These are phyloP conservation scores for Melinaea marsaeus DNA, from an alignment of 2,888 invertebrate species.

Conservation along the genomic window DNA sequence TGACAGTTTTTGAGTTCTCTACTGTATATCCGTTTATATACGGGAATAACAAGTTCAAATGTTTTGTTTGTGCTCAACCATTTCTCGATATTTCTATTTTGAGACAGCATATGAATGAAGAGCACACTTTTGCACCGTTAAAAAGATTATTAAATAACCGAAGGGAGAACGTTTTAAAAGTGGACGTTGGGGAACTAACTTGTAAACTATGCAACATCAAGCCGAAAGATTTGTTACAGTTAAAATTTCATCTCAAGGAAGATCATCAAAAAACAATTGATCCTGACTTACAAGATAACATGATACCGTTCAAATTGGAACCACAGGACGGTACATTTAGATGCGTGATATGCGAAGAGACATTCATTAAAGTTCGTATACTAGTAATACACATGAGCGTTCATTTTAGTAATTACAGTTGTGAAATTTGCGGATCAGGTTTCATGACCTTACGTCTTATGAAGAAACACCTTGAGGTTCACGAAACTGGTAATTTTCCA, in stretches of 20 bases:
- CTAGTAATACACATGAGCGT: constrained; percentile 72
- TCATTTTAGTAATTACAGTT: constrained; percentile 71
- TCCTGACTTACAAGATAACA: constrained; percentile 62
- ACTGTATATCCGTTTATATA: constrained; percentile 69
- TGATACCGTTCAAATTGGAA: constrained; percentile 66
- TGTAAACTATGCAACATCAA: constrained; percentile 57
- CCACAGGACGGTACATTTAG: constrained; percentile 49
- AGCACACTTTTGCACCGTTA: constrained; percentile 55
- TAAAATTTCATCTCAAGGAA: constrained; percentile 61
- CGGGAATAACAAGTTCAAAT: constrained; percentile 69
- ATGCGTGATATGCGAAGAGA: constrained; percentile 63
- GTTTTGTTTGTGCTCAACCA: constrained; percentile 65
- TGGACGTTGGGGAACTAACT: constrained; percentile 58
- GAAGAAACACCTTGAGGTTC: constrained; percentile 69
- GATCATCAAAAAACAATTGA: constrained; percentile 58
- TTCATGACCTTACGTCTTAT: constrained; percentile 67
- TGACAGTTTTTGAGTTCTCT: constrained; percentile 64
- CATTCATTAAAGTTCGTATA: constrained; percentile 64
- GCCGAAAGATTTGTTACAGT: constrained; percentile 45
- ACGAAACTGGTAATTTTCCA: constrained; percentile 65
- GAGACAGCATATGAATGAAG: constrained; percentile 58
- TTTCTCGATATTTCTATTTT: constrained; percentile 57
- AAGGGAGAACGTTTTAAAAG: constrained; percentile 64
- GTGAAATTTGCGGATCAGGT: constrained; percentile 68
- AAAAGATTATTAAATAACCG: constrained; percentile 64